Base-by-base conservation (phyloP, 2,888 invertebrate species). In the Sminthurides aquaticus region DNA sequence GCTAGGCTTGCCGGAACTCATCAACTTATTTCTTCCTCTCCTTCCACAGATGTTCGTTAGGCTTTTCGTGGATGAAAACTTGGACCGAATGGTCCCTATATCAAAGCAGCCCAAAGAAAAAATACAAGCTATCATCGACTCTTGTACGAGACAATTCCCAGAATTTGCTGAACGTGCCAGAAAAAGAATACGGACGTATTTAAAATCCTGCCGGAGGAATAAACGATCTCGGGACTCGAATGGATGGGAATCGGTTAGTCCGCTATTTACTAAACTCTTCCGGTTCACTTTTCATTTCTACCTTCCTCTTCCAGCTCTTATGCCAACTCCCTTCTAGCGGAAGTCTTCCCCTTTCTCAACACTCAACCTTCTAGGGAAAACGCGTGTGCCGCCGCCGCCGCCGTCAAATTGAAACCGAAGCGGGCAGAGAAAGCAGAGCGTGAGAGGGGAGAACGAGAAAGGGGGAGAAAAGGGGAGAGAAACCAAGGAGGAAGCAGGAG, bases 81-180 rank as follows among this genome's bases (percentile, higher is more conserved):
- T 96, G 75, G 96, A 96, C 79, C 86, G 96, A 77, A 93, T 93
- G 83, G 93, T 96, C 65, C 96, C 96, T 65, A 96, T 96, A 77
- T 95, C 95, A 61, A 94, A 96, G 78, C 96, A 96, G 80, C 96
- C 96, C 8, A 96, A 96, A 79, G 96, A 96, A 79, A 96, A 96
- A 82, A 93, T 96, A 74, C 95, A 96, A 78, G 96, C 95, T 24
- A 96, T 96, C 78, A 92, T 96, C 71, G 96, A 96, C 79, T 95
- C 95, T 24, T 96, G 96, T 81, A 91, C 94, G 69, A 84, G 96
- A 75, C 96, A 96, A 82, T 96, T 96, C 78, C 95, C 96, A 67
- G 96, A 96, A 81, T 95, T 95, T 77, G 92, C 93, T 66, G 94
- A 95, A 78, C 85, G 96, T 66, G 93, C 96, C 67, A 85, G 96